Base-by-base conservation (phyloP, 2,888 invertebrate genomes). In the Acanthosoma haemorrhoidale region DNA sequence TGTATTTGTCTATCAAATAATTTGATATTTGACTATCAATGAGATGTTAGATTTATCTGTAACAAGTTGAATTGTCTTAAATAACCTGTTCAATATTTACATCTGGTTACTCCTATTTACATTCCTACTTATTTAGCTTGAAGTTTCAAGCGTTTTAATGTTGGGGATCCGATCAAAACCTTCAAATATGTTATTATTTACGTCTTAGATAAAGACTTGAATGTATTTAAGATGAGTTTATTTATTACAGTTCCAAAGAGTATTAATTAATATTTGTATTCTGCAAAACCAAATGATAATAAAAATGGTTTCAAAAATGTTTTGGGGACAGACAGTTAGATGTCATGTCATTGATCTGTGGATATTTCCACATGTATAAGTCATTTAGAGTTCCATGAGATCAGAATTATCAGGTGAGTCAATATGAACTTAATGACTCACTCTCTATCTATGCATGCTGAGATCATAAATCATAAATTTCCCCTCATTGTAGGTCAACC, bases 361-460 rank as follows among this genome's bases (percentile, higher is more conserved):
- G 51, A 25, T 51, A 51, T 25, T 51, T 51, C 25, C 25, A 51
- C 51, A 51, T 29, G 25, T 51, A 25, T 51, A 51, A 51, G 51
- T 51, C 51, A 51, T 25, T 51, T 36, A 11, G 25, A 11, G 15
- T 64, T 64, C 64, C 41, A 67, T 67, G 51, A 21, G 16, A 16
- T 57, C 67, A 67, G 34, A 67, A 67, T 67, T 67, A 67, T 67
- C 67, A 38, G 43, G 51, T 67, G 67, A 67, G 67, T 67, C 67
- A 67, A 25, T 51, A 57, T 64, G 41, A n/a, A 38, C 15, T 41
- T 31, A 64, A 15, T 64, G 64, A 64, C 64, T 64, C 64, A 41
- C 8, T 41, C 39, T 39, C 25, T 64, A 25, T 51, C 41, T 21
- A n/a, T 29, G 8, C 64, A 63, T 25, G 39, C 25, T 38, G 21